Evolutionary conservation across 2,113 vertebrate species (phyloP).

Genomic region (Tor tambroides): DNA sequence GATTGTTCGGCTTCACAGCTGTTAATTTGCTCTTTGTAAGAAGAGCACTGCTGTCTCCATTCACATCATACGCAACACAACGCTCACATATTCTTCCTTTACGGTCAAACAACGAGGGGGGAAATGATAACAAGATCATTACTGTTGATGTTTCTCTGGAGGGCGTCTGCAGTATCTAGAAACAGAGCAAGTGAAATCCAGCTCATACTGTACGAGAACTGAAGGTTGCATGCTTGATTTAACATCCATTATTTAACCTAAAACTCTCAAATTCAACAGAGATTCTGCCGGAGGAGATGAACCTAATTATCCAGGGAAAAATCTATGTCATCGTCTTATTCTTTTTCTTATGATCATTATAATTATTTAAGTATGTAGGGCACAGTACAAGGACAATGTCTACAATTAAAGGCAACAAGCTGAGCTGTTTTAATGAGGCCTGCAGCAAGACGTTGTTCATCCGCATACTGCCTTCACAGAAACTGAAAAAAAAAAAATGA

Average conservation of each 20-base stretch:
- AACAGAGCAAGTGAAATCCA: not conserved
- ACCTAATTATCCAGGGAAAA: slow-evolving; percentile 27
- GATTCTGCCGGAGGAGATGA: not conserved
- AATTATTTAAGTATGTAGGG: slow-evolving; percentile 35
- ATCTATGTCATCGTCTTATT: not conserved
- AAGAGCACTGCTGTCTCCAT: not conserved
- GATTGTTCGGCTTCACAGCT: slow-evolving; percentile 25
- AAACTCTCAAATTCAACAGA: not conserved
- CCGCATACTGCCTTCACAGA: not conserved
- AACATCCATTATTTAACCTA: slow-evolving; percentile 18
- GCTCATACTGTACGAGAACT: not conserved
- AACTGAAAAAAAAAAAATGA: not conserved
- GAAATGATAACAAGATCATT: slow-evolving; percentile 26
- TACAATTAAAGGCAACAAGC: slow-evolving; percentile 30
- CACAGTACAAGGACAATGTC: slow-evolving; percentile 11
- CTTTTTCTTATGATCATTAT: slow-evolving; percentile 13
- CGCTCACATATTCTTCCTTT: not conserved
- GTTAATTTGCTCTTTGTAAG: slow-evolving; percentile 24
- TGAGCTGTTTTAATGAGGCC: slow-evolving; percentile 9
- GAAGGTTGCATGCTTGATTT: not conserved
- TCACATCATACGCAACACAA: not conserved
- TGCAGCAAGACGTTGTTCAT: not conserved
- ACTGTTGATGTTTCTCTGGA: not conserved
- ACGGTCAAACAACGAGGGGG: not conserved
- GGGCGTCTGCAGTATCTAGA: not conserved